Conservation (phyloP, 2,888 invertebrate genomes). For the Morpho achilles region DNA sequence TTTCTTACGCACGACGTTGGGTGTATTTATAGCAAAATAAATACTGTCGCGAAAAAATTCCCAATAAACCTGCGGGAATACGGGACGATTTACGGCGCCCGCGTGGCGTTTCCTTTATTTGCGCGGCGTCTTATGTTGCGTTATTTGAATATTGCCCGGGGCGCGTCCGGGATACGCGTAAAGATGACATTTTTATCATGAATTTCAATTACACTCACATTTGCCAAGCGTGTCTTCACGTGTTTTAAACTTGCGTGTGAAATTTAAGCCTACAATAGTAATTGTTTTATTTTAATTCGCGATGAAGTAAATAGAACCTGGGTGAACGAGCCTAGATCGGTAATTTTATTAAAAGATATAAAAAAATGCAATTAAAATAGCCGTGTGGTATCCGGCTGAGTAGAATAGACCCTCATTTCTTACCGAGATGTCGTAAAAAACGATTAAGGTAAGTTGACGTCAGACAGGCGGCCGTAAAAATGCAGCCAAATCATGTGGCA, state of each 20-base stretch:
- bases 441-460: too few species aligned
- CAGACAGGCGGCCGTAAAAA: too few species aligned
- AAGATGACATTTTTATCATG: conserved; percentile 20
- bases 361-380: too few species aligned
- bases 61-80: conserved; percentile 11
- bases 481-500: too few species aligned
- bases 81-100: conserved; percentile 12
- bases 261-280: too few species aligned
- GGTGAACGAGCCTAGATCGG: too few species aligned
- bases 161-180: conserved; percentile 13
- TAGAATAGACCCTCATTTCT: too few species aligned
- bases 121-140: conserved; percentile 14
- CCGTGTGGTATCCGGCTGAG: too few species aligned
- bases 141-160: conserved; percentile 20
- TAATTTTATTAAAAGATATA: too few species aligned
- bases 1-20: not conserved
- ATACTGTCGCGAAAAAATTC: conserved; percentile 3
- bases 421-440: too few species aligned
- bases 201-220: conserved; percentile 17
- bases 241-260: not conserved
- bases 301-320: too few species aligned
- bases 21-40: conserved; percentile 6
- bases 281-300: too few species aligned
- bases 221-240: not conserved
- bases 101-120: conserved; percentile 17